Conservation (phyloP, 2,113 vertebrate species). For the Megaceryle torquata region DNA sequence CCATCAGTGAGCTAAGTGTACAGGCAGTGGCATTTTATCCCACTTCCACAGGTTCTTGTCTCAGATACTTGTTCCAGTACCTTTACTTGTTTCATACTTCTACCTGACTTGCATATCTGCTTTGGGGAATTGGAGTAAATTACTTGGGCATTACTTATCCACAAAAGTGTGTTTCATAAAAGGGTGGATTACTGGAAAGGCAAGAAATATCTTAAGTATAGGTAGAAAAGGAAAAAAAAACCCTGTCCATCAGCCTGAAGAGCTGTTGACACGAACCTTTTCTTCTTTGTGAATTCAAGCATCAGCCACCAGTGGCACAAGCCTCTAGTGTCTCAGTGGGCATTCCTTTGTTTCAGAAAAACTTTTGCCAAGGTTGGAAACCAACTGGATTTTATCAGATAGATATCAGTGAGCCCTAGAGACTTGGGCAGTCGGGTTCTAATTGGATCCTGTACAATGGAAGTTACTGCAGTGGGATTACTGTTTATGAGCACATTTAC, state of each 20-base stretch:
- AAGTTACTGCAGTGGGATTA: background rate
- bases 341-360: background rate
- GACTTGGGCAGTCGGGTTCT: background rate
- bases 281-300: background rate
- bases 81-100: background rate
- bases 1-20: conserved; percentile 17
- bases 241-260: background rate
- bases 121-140: background rate
- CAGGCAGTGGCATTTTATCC: background rate
- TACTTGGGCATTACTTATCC: background rate
- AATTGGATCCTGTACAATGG: background rate
- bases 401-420: background rate
- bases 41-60: background rate
- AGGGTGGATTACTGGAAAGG: background rate
- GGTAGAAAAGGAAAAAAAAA: background rate
- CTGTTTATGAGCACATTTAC: background rate
- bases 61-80: background rate
- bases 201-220: background rate
- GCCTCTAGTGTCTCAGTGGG: background rate
- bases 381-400: background rate
- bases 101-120: background rate
- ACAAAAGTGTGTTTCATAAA: background rate
- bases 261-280: background rate
- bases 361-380: background rate
- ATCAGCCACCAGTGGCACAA: background rate